phyloP scores from a whole-genome alignment of 2,113 vertebrate species.

The Neotragus moschatus region DNA sequence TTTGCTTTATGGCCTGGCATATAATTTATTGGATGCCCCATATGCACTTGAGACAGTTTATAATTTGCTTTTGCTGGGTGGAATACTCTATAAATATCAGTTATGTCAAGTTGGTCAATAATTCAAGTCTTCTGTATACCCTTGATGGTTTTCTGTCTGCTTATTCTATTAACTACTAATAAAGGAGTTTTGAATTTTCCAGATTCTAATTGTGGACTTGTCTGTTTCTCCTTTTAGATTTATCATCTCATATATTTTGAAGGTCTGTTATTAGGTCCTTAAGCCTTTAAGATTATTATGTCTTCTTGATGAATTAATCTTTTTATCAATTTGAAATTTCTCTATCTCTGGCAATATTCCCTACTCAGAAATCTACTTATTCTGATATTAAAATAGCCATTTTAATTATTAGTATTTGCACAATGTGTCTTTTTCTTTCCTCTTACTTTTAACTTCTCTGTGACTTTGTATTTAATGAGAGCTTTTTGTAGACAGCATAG shows the following conservation, averaged over 20 bases:
- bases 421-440: not conserved
- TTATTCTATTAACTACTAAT: not conserved
- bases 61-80: not conserved
- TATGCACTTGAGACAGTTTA: not conserved
- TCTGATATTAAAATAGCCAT: not conserved
- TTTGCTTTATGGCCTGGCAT: not conserved
- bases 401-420: not conserved
- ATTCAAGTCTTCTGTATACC: not conserved
- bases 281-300: not conserved
- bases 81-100: not conserved
- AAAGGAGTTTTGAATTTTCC: not conserved
- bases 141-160: not conserved
- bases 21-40: not conserved
- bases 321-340: not conserved
- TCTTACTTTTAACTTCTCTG: not conserved
- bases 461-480: not conserved
- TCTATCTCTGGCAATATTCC: not conserved
- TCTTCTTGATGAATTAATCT: not conserved
- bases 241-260: not conserved
- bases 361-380: slow-evolving; percentile 12
- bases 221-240: not conserved
- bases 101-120: not conserved
- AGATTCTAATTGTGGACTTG: not conserved
- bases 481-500: not conserved
- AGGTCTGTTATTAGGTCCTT: not conserved